phyloP scores from a whole-genome alignment of 2,888 invertebrate species.

The Leptarthrus brevirostris region DNA sequence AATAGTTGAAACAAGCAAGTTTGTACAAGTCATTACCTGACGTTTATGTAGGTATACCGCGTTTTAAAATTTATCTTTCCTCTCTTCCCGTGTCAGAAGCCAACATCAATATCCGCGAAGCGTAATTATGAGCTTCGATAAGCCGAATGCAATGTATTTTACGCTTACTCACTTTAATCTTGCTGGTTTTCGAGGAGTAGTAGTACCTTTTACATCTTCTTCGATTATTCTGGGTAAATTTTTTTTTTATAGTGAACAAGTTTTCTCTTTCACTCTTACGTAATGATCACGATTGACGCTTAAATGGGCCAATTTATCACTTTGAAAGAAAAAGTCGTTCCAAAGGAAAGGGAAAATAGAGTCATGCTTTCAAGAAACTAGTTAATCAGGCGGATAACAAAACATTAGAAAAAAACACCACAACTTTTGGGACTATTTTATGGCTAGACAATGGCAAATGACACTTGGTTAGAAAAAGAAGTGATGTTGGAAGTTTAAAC shows the following conservation, averaged over 20 bases:
- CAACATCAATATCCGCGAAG: neutral
- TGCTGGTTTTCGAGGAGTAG: too few relatives aligned
- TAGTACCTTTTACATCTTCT: neutral
- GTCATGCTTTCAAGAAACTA: too few relatives aligned
- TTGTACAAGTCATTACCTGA: constrained; percentile 40
- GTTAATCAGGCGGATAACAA: too few relatives aligned
- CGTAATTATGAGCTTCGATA: constrained; percentile 29
- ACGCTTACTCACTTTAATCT: too few relatives aligned
- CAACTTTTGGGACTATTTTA: too few relatives aligned
- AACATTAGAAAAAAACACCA: too few relatives aligned
- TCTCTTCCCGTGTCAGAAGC: neutral
- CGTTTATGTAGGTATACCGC: constrained; percentile 35
- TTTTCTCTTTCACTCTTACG: constrained; percentile 40
- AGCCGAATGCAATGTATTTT: too few relatives aligned
- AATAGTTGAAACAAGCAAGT: constrained; percentile 35
- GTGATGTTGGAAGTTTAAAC: too few relatives aligned
- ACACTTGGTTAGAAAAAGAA: too few relatives aligned
- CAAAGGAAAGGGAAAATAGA: neutral
- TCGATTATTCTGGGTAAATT: neutral
- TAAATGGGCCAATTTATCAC: constrained; percentile 27
- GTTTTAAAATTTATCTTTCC: constrained; percentile 25
- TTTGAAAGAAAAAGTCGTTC: constrained; percentile 27
- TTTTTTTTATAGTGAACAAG: neutral
- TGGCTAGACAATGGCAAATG: too few relatives aligned
- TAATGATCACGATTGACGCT: neutral